A percentile compares a stretch with the other conserved stretches of the same genome.
phyloP scores from a whole-genome alignment of 2,797 vertebrate genomes.

The Pteropus rufus region DNA sequence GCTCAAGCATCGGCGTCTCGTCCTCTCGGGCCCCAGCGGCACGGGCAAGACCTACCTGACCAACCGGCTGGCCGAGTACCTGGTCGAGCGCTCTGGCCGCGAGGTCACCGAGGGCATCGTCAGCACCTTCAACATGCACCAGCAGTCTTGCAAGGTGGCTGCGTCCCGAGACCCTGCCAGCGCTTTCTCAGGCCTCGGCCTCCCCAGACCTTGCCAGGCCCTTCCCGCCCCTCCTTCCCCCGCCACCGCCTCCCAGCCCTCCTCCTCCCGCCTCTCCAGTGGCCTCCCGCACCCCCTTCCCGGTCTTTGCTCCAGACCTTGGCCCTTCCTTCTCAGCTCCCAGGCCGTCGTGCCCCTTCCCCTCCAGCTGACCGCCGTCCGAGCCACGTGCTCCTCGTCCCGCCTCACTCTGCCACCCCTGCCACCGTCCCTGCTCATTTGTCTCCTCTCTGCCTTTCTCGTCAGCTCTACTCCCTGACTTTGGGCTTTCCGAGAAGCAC shows the following conservation, averaged over 20 bases:
- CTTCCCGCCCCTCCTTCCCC: not conserved
- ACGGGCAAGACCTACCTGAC: conserved; percentile 96
- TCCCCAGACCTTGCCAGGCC: accelerated
- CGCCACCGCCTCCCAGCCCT: too few species aligned
- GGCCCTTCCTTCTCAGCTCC: too few species aligned
- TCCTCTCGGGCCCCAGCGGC: conserved; percentile 95
- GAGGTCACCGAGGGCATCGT: conserved; percentile 88
- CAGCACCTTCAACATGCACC: conserved; percentile 97
- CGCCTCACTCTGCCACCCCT: too few species aligned
- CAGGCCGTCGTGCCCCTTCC: too few species aligned
- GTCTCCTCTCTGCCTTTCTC: not conserved
- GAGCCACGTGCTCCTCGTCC: too few species aligned
- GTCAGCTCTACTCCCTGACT: not conserved
- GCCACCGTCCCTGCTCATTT: too few species aligned
- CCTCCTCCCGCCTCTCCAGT: not conserved
- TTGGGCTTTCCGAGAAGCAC: not conserved
- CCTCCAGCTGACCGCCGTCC: too few species aligned
- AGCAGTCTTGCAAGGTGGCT: conserved; percentile 94
- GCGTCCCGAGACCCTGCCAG: accelerated
- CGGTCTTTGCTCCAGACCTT: not conserved
- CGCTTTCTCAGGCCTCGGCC: not conserved
- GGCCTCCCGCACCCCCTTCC: not conserved
- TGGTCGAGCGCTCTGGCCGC: conserved; percentile 90
- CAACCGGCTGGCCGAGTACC: conserved; percentile 92
- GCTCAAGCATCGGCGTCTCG: conserved; percentile 94